phyloP scores from a whole-genome alignment of 2,888 invertebrate species.

The Macaria liturata region DNA sequence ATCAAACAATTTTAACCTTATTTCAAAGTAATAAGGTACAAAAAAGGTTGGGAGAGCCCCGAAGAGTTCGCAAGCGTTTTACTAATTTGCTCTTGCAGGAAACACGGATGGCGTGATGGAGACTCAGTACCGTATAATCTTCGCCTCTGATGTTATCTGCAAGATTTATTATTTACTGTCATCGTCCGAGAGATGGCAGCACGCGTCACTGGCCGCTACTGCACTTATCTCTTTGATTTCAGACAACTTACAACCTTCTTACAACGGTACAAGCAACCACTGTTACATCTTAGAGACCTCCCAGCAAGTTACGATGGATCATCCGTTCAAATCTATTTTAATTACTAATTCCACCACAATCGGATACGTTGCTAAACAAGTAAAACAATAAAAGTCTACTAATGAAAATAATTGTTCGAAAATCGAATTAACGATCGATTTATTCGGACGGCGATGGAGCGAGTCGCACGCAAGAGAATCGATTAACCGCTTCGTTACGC shows the following conservation, averaged over 20 bases:
- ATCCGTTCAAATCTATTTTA: constrained; percentile 25
- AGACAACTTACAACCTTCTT: constrained; percentile 48
- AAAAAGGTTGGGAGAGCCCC: constrained; percentile 41
- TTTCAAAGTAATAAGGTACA: constrained; percentile 36
- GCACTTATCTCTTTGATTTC: constrained; percentile 56
- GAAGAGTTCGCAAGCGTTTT: constrained; percentile 63
- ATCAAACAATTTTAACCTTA: constrained; percentile 48
- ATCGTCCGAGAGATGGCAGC: constrained; percentile 79
- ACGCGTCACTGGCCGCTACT: constrained; percentile 72
- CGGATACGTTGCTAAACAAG: constrained; percentile 32
- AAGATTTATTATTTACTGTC: constrained; percentile 81
- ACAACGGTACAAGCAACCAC: constrained; percentile 30
- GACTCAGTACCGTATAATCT: constrained; percentile 80
- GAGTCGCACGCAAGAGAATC: constrained; percentile 76
- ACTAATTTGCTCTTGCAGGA: constrained; percentile 81
- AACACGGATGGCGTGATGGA: constrained; percentile 78
- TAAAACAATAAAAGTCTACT: constrained; percentile 50
- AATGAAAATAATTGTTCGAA: constrained; percentile 54
- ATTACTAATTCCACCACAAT: constrained; percentile 25
- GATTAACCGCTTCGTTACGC: constrained; percentile 78
- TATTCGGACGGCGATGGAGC: constrained; percentile 63
- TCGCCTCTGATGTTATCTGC: constrained; percentile 78
- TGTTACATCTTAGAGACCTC: constrained; percentile 50
- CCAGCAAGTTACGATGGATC: constrained; percentile 44
- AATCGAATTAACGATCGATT: constrained; percentile 62